Conservation (phyloP, 2,888 invertebrate species). For the Napeogenes inachia region DNA sequence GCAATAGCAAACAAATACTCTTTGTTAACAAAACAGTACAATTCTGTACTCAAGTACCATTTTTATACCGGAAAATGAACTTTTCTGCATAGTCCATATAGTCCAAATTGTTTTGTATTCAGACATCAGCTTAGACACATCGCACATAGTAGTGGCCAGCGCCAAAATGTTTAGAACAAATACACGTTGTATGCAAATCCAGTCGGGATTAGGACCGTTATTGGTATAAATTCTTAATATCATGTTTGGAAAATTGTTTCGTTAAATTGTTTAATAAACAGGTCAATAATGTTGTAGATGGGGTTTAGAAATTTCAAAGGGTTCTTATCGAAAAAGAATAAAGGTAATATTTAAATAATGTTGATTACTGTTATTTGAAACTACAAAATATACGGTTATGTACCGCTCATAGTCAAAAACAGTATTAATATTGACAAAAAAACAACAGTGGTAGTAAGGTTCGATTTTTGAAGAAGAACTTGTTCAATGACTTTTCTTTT, state of each 20-base stretch:
- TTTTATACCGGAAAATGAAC: slow-evolving; percentile 8
- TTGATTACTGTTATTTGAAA: no score
- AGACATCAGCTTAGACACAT: slow-evolving; percentile 40
- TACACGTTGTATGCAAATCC: slow-evolving; percentile 71
- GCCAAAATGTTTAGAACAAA: slow-evolving; percentile 68
- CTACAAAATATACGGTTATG: no score
- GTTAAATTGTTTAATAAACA: background rate
- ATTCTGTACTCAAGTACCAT: slow-evolving; percentile 20
- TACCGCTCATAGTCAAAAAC: no score
- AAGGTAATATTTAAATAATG: no score
- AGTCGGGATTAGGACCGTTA: slow-evolving; percentile 59
- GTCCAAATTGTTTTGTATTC: slow-evolving; percentile 36
- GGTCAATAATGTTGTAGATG: background rate
- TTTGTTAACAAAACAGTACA: slow-evolving; percentile 32
- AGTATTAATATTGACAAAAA: no score
- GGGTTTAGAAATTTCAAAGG: no score
- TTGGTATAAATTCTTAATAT: slow-evolving; percentile 32
- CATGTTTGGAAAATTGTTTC: background rate
- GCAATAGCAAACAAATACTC: slow-evolving; percentile 33
- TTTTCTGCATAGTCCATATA: slow-evolving; percentile 31
- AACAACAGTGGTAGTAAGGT: no score
- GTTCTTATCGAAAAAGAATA: no score
- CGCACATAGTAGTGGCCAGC: slow-evolving; percentile 51
- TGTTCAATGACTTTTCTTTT: no score
- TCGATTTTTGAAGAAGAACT: no score